These are phyloP conservation scores for Tillus elongatus DNA, from an alignment of 2,888 invertebrate genomes.

Conservation along the genomic window DNA sequence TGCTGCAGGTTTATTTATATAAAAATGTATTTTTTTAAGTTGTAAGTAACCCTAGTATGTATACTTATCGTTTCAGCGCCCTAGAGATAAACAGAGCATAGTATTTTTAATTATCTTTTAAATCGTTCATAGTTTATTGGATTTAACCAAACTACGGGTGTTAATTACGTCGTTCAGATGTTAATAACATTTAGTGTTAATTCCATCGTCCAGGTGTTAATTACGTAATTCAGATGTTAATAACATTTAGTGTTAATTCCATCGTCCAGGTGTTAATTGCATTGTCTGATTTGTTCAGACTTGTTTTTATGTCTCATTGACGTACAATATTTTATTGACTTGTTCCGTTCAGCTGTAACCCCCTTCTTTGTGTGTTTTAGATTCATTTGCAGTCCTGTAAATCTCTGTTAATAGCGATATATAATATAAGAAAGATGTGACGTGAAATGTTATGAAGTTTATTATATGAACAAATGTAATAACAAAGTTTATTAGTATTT, in stretches of 20 bases:
- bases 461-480: conserved; percentile 3
- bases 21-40: conserved; percentile 27
- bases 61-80: conserved; percentile 23
- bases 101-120: conserved; percentile 35
- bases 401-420: too few species aligned
- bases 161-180: not conserved
- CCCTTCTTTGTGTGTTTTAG: conserved; percentile 10
- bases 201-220: too few species aligned
- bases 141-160: conserved; percentile 26
- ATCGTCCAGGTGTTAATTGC: too few species aligned
- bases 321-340: not conserved
- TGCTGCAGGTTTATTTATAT: conserved; percentile 23
- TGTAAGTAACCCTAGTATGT: conserved; percentile 33
- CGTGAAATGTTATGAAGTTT: conserved; percentile 29
- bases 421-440: conserved; percentile 28
- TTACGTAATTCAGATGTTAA: too few species aligned
- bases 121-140: conserved; percentile 28
- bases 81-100: conserved; percentile 41
- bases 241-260: too few species aligned
- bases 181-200: conserved; percentile 9
- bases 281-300: too few species aligned
- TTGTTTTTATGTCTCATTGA: too few species aligned
- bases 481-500: conserved; percentile 17
- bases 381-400: conserved; percentile 17
- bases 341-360: conserved; percentile 7